Conservation (phyloP, 2,113 vertebrate species). For the Carassius carassius region DNA sequence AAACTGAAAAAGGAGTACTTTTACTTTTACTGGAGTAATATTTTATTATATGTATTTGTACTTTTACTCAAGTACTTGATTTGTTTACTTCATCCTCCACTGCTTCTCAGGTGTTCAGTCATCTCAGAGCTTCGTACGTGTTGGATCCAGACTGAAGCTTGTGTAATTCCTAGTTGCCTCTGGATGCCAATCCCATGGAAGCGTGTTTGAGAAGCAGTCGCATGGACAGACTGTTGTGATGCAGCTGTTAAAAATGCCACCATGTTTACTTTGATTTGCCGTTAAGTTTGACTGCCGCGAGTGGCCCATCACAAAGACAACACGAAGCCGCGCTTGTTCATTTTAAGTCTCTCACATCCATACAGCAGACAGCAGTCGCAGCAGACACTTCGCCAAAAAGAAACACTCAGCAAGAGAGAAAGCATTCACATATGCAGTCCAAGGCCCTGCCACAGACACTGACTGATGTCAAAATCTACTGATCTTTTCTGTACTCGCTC, state of each 20-base stretch:
- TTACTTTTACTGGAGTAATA: no score
- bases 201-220: conserved; percentile 6
- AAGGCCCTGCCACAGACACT: conserved; percentile 35
- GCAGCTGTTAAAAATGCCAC: conserved; percentile 12
- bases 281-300: background rate
- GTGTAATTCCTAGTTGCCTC: no score
- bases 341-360: conserved; percentile 20
- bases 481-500: conserved; percentile 35
- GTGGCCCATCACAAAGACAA: background rate
- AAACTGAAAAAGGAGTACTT: no score
- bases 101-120: no score
- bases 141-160: no score
- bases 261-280: conserved; percentile 12
- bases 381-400: conserved; percentile 12
- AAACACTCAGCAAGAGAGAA: conserved; percentile 6
- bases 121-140: no score
- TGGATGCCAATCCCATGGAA: background rate
- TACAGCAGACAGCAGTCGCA: conserved; percentile 23
- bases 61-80: no score
- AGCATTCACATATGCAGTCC: conserved; percentile 23
- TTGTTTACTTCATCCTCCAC: no score
- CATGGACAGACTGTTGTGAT: conserved; percentile 1
- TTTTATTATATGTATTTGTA: no score
- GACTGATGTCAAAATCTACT: conserved; percentile 52
- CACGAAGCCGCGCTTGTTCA: background rate